Evolutionary conservation across 2,113 vertebrate species (phyloP), one percentile per base, ranked within the genome.

Genomic region (Glaucidium brasilianum): DNA sequence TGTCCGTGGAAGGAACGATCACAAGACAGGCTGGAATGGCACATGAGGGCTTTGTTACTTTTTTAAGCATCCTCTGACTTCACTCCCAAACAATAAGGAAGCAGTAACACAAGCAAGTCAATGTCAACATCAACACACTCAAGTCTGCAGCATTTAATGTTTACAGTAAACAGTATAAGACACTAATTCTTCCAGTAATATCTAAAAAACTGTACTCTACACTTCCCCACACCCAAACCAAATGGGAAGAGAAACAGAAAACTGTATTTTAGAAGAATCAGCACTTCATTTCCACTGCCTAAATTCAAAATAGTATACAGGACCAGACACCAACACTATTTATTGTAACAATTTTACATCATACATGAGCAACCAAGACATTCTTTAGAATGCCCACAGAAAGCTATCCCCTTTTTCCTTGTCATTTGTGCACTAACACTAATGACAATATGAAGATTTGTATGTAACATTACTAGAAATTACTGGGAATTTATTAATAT

Each of bases 11-110:
- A 90, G 85, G 92, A 91, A 96, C 49, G 64, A 92, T 96, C 94
- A 97, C 91, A 94, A 91, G 95, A 76, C 87, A 95, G 75, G 74
- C 50, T 79, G 92, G 94, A 97, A 96, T 68, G 62, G 52, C 92
- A 56, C 75, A 69, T 20, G 55, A 97, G 59, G 49, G 52, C 71
- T 95, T 86, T 82, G 85, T 85, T 95, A 80, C 92, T 85, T 94
- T 94, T 97, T 96, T 75, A 96, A 94, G 80, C 66, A 92, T 55
- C 63, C 85, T 94, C 90, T 77, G 53, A 86, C 55, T 59, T 96
- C 87, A 89, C 41, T 90, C 81, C 73, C 84, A 86, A 88, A 95
- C 69, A 91, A 73, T 87, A 94, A 90, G 47, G 71, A 81, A 95
- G 94, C 11, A 72, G 66, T 32, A 94, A 83, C 62, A 77, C 37